A percentile compares a stretch with the other conserved stretches of the same genome.
Conservation (phyloP, 2,888 invertebrate genomes). For the Polymixis flavicincta region DNA sequence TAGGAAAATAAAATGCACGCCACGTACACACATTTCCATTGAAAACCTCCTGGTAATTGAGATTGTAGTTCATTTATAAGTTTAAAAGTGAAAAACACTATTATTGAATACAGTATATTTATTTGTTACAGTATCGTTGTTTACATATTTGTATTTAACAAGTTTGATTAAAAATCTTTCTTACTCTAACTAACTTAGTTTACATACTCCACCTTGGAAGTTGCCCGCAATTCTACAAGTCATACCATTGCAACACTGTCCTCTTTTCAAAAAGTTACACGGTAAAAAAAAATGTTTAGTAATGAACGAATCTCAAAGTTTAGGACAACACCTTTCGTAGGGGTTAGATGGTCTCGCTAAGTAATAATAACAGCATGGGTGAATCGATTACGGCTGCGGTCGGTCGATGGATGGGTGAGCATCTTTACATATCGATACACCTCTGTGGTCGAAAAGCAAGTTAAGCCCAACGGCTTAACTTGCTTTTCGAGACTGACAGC, state of each 20-base stretch:
- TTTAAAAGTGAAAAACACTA: neutral
- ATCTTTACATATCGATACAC: no score
- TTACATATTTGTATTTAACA: neutral
- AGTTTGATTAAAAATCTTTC: no score
- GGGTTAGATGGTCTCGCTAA: no score
- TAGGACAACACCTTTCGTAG: no score
- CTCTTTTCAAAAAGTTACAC: neutral
- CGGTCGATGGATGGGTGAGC: no score
- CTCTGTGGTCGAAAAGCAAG: no score
- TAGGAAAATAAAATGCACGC: neutral
- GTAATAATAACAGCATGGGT: no score
- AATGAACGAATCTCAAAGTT: no score
- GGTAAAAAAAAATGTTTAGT: neutral
- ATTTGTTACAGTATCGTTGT: neutral
- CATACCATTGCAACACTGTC: neutral
- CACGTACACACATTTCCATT: neutral
- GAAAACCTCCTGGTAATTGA: neutral
- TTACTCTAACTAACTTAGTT: neutral
- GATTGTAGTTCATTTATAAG: neutral
- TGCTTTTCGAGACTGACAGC: no score
- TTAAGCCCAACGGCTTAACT: no score
- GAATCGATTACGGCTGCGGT: no score
- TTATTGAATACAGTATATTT: neutral
- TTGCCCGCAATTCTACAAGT: neutral
- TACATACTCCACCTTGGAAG: neutral